These are phyloP conservation scores for Dorcus parallelipipedus DNA, from an alignment of 2,888 invertebrate genomes.

Conservation along the genomic window DNA sequence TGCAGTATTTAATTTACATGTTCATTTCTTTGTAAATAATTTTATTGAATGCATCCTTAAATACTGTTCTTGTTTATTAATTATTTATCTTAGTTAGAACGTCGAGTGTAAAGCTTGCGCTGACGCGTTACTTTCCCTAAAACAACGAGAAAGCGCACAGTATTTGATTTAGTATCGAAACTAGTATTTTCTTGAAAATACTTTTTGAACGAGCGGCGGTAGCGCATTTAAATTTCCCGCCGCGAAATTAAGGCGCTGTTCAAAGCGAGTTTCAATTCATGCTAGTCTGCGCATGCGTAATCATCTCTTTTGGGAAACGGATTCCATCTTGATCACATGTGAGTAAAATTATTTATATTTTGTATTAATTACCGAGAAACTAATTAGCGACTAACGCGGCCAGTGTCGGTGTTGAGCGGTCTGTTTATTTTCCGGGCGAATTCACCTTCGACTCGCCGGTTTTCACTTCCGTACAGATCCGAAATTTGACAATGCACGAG, in stretches of 20 bases:
- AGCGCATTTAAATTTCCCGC: not conserved
- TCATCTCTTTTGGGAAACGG: constrained; percentile 76
- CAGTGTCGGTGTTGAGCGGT: not conserved
- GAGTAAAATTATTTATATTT: constrained; percentile 55
- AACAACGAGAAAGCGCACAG: too few species aligned
- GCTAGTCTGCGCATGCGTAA: constrained; percentile 60
- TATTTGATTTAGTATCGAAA: too few species aligned
- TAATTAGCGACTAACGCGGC: too few species aligned
- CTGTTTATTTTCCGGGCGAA: not conserved
- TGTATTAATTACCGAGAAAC: constrained; percentile 2
- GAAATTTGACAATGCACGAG: constrained; percentile 46
- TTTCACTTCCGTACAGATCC: constrained; percentile 10
- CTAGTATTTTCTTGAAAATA: too few species aligned
- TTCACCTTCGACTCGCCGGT: not conserved
- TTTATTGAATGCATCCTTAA: too few species aligned
- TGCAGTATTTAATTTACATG: too few species aligned
- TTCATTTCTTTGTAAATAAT: too few species aligned
- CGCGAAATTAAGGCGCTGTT: not conserved
- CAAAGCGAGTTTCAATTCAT: constrained; percentile 8
- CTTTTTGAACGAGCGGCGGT: too few species aligned
- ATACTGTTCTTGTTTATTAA: too few species aligned
- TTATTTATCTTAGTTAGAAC: too few species aligned
- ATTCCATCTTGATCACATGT: constrained; percentile 89
- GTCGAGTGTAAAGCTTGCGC: too few species aligned
- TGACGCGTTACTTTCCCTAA: too few species aligned